Evolutionary conservation across 2,888 invertebrate genomes (phyloP), one percentile per base, ranked within the genome.

Genomic region (Malthinus seriepunctatus): DNA sequence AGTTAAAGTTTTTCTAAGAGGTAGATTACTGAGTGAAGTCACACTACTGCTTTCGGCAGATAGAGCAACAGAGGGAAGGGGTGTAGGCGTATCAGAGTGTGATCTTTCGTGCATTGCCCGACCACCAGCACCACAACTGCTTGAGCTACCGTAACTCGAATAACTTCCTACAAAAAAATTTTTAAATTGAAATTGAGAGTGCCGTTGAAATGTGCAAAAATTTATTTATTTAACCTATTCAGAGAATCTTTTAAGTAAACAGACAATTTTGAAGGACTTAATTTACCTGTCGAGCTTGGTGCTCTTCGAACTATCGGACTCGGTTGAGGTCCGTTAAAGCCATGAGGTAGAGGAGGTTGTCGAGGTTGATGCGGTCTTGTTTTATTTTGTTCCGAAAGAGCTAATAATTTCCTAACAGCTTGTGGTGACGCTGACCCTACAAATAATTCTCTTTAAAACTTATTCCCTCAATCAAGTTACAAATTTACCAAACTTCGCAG

Each of bases 21-120:
- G 93, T 79, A 95, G 84, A 82, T 93, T 94, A 74, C 93, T 92
- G 71, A 95, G 86, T 61, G 94, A 94, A 52, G 95, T 93, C 63
- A 96, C 95, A 77, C 95, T 95, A 78, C 95, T 95, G 79, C 95
- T 95, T 80, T 97, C 96, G 32, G 93, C 92, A 54, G 93, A 95
- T 57, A 97, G 83, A 78, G 95, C 93, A 51, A 96, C 94, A 8
- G 91, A 88, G 48, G 91, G 90, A 69, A 92, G 81, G 50, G 91
- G 88, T 48, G 91, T 90, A 12, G 90, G 92, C 46, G 93, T 93
- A 77, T 94, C 94, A 23, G 93, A 93, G 79, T 94, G 93, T 32
- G 93, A 93, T 63, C 94, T 84, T 78, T 94, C 94, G 76, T 94
- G 94, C 77, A 91, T 89, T 45, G 89, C 82, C 46, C 88, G 82